Conservation (phyloP, 1,140 invertebrate species). For the Pseudoatta argentina region DNA sequence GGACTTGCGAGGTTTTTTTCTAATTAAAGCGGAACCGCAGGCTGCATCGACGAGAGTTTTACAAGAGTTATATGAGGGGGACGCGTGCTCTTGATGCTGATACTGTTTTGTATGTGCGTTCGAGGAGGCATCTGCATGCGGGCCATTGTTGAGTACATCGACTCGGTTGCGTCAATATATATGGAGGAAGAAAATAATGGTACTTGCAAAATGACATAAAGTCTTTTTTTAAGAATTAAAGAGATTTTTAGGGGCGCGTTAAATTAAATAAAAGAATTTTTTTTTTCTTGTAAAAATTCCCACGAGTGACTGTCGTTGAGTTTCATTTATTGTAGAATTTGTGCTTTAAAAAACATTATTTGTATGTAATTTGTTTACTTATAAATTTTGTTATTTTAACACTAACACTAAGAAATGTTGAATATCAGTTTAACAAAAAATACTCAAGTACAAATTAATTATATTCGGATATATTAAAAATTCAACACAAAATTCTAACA, state of each 20-base stretch:
- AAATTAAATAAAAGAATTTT: background rate
- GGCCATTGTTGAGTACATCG: background rate
- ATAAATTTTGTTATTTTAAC: too few relatives aligned
- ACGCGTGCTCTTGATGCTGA: conserved; percentile 29
- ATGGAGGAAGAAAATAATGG: background rate
- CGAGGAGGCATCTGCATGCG: conserved; percentile 19
- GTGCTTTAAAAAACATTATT: too few relatives aligned
- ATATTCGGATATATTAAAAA: too few relatives aligned
- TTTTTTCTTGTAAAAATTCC: background rate
- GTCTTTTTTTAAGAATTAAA: background rate
- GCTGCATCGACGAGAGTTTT: conserved; percentile 15
- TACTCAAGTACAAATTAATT: too few relatives aligned
- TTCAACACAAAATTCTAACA: too few relatives aligned
- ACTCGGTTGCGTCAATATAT: background rate
- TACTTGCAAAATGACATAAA: background rate
- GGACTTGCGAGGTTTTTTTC: conserved; percentile 70
- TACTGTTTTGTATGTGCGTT: conserved; percentile 12
- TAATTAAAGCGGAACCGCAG: conserved; percentile 77
- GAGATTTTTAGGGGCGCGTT: too few relatives aligned
- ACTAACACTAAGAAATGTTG: too few relatives aligned
- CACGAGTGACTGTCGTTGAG: background rate
- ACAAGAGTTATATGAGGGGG: background rate
- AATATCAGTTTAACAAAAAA: too few relatives aligned
- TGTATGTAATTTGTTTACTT: too few relatives aligned
- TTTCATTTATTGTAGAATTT: too few relatives aligned